Conservation (phyloP, 2,888 invertebrate species). For the Pseudococcus viburni region DNA sequence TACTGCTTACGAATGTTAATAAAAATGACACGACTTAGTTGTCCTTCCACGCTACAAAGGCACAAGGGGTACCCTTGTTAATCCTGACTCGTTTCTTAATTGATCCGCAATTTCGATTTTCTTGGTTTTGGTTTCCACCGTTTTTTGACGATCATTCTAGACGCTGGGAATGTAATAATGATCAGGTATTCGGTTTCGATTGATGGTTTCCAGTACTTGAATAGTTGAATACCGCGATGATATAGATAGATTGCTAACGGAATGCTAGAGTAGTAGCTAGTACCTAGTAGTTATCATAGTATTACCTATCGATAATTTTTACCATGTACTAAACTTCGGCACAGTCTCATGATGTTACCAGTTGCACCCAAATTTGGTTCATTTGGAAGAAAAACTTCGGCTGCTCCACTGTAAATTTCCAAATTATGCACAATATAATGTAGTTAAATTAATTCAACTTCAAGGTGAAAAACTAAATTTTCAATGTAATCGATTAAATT, state of each 20-base stretch:
- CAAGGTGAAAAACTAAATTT: no score
- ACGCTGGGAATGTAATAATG: no score
- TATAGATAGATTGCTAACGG: background rate
- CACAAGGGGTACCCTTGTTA: no score
- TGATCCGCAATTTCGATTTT: no score
- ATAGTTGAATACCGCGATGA: background rate
- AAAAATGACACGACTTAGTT: no score
- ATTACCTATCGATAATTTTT: background rate
- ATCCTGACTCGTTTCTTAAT: no score
- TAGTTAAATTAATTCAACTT: no score
- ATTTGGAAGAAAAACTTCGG: background rate
- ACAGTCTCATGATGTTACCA: background rate
- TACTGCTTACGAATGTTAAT: no score
- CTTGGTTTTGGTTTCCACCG: no score
- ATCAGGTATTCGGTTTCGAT: background rate
- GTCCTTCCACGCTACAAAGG: no score
- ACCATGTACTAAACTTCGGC: background rate
- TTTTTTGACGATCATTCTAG: no score
- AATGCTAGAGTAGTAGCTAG: background rate
- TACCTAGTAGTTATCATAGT: background rate
- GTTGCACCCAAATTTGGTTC: conserved; percentile 20
- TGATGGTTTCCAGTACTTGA: background rate
- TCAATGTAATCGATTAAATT: no score
- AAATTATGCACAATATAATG: conserved; percentile 3
- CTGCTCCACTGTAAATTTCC: conserved; percentile 16